These are phyloP conservation scores for Drosophila affinis DNA, from an alignment of 2,888 invertebrate genomes.

Conservation along the genomic window DNA sequence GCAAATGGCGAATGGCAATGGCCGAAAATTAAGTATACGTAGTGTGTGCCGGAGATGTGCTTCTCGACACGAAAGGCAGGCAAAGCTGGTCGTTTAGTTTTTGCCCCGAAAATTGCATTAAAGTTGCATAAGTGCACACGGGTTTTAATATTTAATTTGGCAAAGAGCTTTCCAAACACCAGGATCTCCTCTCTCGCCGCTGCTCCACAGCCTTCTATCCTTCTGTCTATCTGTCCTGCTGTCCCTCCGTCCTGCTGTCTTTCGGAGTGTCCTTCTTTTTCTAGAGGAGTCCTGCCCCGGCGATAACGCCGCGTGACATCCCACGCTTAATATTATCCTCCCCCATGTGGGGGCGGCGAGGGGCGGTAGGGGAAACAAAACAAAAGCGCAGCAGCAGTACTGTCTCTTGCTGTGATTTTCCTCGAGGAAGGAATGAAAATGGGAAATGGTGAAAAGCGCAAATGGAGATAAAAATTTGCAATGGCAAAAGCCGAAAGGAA, in stretches of 20 bases:
- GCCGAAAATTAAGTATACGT: conserved; percentile 68
- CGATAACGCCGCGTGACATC: conserved; percentile 76
- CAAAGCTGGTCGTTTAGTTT: conserved; percentile 63
- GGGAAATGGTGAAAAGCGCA: conserved; percentile 58
- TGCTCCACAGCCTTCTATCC: no score
- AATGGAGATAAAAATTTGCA: conserved; percentile 79
- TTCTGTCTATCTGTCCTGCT: background rate
- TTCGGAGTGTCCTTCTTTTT: conserved; percentile 12
- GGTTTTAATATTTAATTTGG: conserved; percentile 80
- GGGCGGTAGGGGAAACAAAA: conserved; percentile 38
- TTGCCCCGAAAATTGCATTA: conserved; percentile 73
- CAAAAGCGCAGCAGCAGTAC: conserved; percentile 66
- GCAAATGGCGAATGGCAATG: conserved; percentile 27
- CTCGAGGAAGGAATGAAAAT: conserved; percentile 19
- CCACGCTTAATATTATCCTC: conserved; percentile 74
- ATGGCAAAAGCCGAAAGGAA: conserved; percentile 73
- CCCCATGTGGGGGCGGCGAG: conserved; percentile 36
- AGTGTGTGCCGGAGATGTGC: conserved; percentile 53
- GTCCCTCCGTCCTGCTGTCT: background rate
- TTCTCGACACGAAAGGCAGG: conserved; percentile 53
- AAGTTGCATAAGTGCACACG: conserved; percentile 81
- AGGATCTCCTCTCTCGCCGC: conserved; percentile 11
- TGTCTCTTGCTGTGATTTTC: conserved; percentile 66
- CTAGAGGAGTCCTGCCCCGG: conserved; percentile 36
- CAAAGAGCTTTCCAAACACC: conserved; percentile 75